A percentile compares a stretch with the other conserved stretches of the same genome.
phyloP scores from a whole-genome alignment of 2,888 invertebrate genomes.

The Coelogynopora nodosa region DNA sequence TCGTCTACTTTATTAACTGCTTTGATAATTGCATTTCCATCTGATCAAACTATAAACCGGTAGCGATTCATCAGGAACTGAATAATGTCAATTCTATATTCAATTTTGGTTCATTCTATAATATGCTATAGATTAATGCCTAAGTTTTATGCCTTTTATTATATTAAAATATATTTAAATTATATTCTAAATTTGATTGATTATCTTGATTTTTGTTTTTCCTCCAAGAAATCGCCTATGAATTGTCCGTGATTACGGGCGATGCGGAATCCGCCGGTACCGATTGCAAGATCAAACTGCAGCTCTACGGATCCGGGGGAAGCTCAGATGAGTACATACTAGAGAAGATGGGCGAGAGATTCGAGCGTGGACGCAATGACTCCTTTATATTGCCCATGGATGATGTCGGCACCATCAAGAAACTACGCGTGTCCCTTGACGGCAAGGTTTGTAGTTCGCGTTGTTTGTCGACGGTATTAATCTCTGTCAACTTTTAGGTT shows the following conservation, averaged over 20 bases:
- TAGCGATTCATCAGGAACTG: no score
- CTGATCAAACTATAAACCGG: no score
- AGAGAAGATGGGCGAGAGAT: conserved; percentile 57
- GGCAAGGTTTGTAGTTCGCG: conserved; percentile 52
- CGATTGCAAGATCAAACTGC: conserved; percentile 56
- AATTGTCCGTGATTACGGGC: conserved; percentile 57
- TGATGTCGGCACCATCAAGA: conserved; percentile 58
- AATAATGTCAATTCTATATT: no score
- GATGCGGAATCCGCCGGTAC: conserved; percentile 58
- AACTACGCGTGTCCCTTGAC: conserved; percentile 55
- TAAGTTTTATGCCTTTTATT: no score
- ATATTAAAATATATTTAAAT: no score
- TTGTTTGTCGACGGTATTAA: no score
- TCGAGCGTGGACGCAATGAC: conserved; percentile 58
- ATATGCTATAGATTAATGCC: no score
- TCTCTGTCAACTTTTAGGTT: no score
- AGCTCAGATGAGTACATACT: conserved; percentile 53
- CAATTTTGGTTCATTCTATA: no score
- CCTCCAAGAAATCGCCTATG: conserved; percentile 58
- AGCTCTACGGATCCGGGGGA: conserved; percentile 57
- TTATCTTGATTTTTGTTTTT: not conserved
- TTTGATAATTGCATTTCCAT: no score
- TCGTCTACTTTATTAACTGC: no score
- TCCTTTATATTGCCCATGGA: conserved; percentile 59
- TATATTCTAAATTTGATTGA: no score